Conservation (phyloP, 2,797 vertebrate genomes). For the Menidia menidia region DNA sequence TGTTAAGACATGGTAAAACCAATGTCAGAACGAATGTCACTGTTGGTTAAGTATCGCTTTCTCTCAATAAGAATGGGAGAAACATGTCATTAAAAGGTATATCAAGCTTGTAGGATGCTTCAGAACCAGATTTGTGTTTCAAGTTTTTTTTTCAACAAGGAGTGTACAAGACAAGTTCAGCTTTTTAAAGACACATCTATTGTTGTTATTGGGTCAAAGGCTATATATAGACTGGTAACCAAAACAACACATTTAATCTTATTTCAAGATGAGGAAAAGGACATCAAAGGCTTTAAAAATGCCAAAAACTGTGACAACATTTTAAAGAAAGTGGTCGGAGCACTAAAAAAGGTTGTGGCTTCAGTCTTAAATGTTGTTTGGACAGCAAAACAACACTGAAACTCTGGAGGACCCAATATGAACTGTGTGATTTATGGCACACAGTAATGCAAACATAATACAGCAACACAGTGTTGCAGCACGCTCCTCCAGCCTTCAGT, state of each 20-base stretch:
- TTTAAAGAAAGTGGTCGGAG: slow-evolving; percentile 2
- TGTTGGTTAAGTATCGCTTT: neutral
- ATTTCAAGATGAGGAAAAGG: neutral
- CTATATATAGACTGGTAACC: too few species aligned
- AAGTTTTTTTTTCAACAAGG: neutral
- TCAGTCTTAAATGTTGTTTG: slow-evolving; percentile 26
- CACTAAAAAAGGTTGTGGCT: slow-evolving; percentile 3
- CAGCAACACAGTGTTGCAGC: slow-evolving; percentile 28
- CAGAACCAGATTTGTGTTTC: neutral
- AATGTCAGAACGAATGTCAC: neutral
- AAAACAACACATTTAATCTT: too few species aligned
- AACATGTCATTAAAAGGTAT: too few species aligned
- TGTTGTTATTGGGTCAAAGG: too few species aligned
- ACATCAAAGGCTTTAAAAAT: neutral
- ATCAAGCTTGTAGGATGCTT: too few species aligned
- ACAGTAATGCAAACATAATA: slow-evolving; percentile 46
- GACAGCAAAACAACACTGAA: slow-evolving; percentile 19
- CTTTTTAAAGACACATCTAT: too few species aligned
- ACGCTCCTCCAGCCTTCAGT: slow-evolving; percentile 35
- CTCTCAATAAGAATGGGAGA: neutral
- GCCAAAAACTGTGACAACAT: neutral
- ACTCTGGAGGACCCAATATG: slow-evolving; percentile 21
- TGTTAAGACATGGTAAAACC: neutral
- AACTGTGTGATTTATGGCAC: slow-evolving; percentile 45
- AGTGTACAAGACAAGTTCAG: too few species aligned